Evolutionary conservation across 2,888 invertebrate genomes (phyloP), one percentile per base, ranked within the genome.

Genomic region (Chloroclysta siterata): DNA sequence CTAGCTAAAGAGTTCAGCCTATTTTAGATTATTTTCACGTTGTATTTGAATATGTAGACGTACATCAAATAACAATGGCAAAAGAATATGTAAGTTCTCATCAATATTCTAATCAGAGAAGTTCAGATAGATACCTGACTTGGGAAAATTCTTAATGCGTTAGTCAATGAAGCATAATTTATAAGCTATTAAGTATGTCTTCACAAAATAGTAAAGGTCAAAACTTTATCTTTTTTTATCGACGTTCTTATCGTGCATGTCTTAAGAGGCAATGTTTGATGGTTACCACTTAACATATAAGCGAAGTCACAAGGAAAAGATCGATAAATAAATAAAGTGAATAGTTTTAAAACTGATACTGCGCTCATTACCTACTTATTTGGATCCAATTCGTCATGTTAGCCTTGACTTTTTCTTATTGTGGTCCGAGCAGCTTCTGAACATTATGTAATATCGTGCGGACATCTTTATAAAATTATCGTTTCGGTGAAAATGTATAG

Each of bases 371-470:
- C 5, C 33, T 50, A 57, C 5, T 42, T 50, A 57, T 58, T 47
- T 56, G 29, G 48, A 22, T 56, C 51, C 59, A 60, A 55, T 55
- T 60, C 29, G 52, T 65, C 48, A 59, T 44, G 70, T 63, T 60
- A 14, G 39, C 63, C 59, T 59, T 59, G 59, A 55, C 59, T 33
- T 60, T 46, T 59, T 50, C 63, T 48, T 50, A 15, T 53, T 53
- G 44, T 41, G 59, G 46, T 41, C 22, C 6, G 22, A 28, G n/a
- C 36, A 54, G 29, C 48, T 48, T 22, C 22, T 22, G 22, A 22
- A 22, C 22, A 14, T 63, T 63, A 44, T 42, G 59, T 36, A 55
- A 63, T 8, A 33, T 8, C 6, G 47, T 46, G n/a, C n/a, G 46
- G 47, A 52, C 55, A 61, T 55, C 51, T 39, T 50, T 46, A 50